A percentile compares a stretch with the other conserved stretches of the same genome.
phyloP scores from a whole-genome alignment of 2,113 vertebrate species.

The Chlamydotis undulata region DNA sequence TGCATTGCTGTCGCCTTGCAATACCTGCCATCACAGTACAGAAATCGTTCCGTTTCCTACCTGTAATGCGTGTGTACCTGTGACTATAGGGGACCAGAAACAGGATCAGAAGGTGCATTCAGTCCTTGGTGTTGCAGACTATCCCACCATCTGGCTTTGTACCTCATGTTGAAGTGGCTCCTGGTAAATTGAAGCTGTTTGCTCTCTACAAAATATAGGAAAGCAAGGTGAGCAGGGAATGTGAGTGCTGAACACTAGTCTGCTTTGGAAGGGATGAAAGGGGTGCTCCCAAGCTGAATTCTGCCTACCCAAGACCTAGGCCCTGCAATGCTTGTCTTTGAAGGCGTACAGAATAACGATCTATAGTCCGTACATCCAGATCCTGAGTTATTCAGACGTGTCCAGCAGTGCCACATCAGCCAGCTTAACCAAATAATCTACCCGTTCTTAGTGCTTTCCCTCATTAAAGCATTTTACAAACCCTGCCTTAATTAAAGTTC shows the following conservation, averaged over 20 bases:
- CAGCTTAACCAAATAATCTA: slow-evolving; percentile 37
- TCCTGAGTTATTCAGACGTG: not conserved
- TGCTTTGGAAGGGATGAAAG: not conserved
- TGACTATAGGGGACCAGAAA: too few species aligned
- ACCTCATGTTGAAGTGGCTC: not conserved
- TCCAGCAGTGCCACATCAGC: not conserved
- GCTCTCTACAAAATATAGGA: not conserved
- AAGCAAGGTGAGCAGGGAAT: not conserved
- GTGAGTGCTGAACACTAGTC: not conserved
- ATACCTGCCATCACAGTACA: not conserved
- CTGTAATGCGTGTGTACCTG: not conserved
- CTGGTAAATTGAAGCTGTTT: not conserved
- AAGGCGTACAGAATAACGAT: not conserved
- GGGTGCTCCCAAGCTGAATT: not conserved
- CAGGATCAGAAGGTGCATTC: not conserved
- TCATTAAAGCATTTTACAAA: slow-evolving; percentile 56
- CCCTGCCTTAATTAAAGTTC: slow-evolving; percentile 52
- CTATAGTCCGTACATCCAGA: not conserved
- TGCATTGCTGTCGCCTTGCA: not conserved
- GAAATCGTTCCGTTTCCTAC: not conserved
- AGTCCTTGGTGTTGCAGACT: not conserved
- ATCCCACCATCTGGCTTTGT: not conserved
- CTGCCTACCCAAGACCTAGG: not conserved
- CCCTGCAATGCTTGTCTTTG: not conserved
- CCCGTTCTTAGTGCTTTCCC: slow-evolving; percentile 8